Percentiles rank a stretch among this genome's conserved stretches.
These are phyloP conservation scores for Rhagonycha fulva DNA, from an alignment of 2,888 invertebrate genomes.

Conservation along the genomic window DNA sequence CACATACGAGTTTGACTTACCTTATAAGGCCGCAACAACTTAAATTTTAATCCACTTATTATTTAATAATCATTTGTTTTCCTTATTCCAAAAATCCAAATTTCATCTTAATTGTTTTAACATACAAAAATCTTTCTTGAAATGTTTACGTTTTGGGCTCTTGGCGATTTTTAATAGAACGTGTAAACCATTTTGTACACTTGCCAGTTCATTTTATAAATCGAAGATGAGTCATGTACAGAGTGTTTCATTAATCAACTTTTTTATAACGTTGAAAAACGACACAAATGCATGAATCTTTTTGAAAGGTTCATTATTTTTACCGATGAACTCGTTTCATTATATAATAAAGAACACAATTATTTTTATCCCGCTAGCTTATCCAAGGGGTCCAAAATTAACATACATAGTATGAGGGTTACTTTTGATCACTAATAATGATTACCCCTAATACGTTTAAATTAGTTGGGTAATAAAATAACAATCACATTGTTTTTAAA, in stretches of 20 bases:
- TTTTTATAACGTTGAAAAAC: neutral
- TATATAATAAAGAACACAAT: neutral
- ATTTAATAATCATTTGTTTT: slow-evolving; percentile 5
- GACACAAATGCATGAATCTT: neutral
- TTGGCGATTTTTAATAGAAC: neutral
- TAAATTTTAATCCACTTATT: slow-evolving; percentile 20
- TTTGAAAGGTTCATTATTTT: neutral
- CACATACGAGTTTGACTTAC: slow-evolving; percentile 23
- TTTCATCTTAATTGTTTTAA: neutral
- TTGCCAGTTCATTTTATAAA: slow-evolving; percentile 7
- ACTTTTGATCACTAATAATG: neutral
- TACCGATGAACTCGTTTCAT: neutral
- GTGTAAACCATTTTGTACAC: neutral
- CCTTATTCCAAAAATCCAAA: neutral
- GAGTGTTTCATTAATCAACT: neutral
- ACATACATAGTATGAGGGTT: neutral
- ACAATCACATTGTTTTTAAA: neutral
- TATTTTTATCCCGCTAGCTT: neutral
- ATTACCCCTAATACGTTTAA: neutral
- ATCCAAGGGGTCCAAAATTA: neutral
- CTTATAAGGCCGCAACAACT: slow-evolving; percentile 28
- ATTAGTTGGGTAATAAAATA: neutral
- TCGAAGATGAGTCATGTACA: neutral
- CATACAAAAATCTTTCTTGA: neutral
- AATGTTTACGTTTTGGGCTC: neutral